Base-by-base conservation (phyloP, 2,888 invertebrate genomes). In the Cataglyphis rosenhaueri region DNA sequence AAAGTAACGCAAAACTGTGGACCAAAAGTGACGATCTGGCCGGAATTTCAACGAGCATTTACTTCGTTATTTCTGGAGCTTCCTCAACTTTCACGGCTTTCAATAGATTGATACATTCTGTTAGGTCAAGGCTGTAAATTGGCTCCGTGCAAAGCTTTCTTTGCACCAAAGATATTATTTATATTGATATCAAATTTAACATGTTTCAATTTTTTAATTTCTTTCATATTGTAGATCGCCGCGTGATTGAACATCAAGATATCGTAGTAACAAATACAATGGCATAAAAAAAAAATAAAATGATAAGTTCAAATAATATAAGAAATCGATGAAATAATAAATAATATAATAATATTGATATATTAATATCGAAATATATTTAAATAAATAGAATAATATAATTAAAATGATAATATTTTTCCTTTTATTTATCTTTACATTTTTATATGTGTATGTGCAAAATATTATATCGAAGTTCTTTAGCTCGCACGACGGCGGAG, bases 1-100 rank as follows among this genome's bases (percentile, higher is more conserved):
- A 86, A 88, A 88, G 73, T 79, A 79, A 61, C 44, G 25, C n/a
- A 44, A 76, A 76, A 66, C 76, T 38, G n/a, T 38, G 68, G 38
- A 55, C 66, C 25, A 66, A 66, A 66, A 38, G 38, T 76, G 55
- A 41, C 38, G 55, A 55, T 6, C 55, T 12, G 12, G 4, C 18
- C 38, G 68, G 76, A 76, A 76, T 76, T 76, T 76, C 66, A 76
- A 76, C 66, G 66, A 76, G 29, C 25, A 38, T 55, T 66, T 3
- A 62, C 74, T 62, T 66, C 15, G 25, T 75, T 75, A 65, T 10
- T 64, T 71, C 65, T 15, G 35, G 0, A 25, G 57, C 38, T 66
- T 66, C 48, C 38, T 38, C 5, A 41, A 38, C 64, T 64, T 38
- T 38, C 12, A 18, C 38, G 15, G 41, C 64, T 41, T 64, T 18